These are phyloP conservation scores for Carduelis carduelis DNA, from an alignment of 2,797 vertebrate species.

Conservation along the genomic window DNA sequence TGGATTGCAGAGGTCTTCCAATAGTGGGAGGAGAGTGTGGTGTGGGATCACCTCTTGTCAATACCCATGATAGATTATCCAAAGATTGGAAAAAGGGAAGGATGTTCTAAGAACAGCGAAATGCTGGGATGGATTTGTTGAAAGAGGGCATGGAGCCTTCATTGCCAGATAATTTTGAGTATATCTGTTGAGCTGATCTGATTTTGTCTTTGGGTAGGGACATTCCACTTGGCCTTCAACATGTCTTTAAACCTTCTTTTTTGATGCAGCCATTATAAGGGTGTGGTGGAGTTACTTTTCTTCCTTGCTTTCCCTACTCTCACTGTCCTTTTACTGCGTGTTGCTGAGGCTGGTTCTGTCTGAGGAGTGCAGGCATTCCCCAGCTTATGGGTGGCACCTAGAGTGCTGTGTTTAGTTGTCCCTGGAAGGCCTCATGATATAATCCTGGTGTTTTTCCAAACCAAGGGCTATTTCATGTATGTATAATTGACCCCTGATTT, in stretches of 20 bases:
- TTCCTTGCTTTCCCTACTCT: neutral
- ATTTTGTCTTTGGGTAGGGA: neutral
- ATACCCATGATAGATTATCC: neutral
- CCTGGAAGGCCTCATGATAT: neutral
- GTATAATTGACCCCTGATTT: neutral
- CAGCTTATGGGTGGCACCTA: neutral
- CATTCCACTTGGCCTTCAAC: neutral
- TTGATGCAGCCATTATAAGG: neutral
- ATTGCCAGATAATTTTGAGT: neutral
- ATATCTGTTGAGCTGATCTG: neutral
- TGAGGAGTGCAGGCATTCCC: neutral
- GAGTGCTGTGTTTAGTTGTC: neutral
- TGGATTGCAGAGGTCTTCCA: neutral
- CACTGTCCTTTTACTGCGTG: neutral
- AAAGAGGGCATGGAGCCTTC: neutral
- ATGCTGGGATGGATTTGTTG: neutral
- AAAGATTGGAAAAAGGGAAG: neutral
- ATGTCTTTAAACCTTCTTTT: neutral
- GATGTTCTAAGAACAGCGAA: neutral
- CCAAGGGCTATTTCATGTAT: neutral
- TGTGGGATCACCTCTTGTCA: neutral
- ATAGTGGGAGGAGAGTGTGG: neutral
- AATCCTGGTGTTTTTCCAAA: neutral
- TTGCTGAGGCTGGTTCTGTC: neutral
- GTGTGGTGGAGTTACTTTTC: neutral